Evolutionary conservation across 2,113 vertebrate genomes (phyloP).

Genomic region (Equus quagga): DNA sequence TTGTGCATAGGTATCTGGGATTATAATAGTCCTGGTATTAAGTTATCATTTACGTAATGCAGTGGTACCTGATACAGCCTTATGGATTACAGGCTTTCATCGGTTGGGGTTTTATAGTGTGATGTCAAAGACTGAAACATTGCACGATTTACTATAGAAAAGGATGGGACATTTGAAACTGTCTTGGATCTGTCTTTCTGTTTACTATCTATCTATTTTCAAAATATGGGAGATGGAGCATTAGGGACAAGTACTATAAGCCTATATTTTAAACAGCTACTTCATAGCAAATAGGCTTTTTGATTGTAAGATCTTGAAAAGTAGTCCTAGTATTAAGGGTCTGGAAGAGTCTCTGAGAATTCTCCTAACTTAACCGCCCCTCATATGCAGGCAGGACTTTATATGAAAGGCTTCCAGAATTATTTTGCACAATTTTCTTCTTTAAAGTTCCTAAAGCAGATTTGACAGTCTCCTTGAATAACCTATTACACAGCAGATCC

Average conservation of each 20-base stretch:
- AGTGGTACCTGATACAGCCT: neutral
- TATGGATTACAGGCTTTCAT: neutral
- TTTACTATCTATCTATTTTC: neutral
- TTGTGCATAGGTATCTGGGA: neutral
- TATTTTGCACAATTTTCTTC: slow-evolving; percentile 18
- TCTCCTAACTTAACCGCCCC: neutral
- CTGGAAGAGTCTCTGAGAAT: neutral
- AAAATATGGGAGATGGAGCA: neutral
- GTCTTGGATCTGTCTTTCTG: neutral
- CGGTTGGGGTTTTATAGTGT: neutral
- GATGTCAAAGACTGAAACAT: neutral
- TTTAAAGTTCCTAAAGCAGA: neutral
- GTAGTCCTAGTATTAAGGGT: neutral
- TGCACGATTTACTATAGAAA: neutral
- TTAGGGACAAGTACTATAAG: neutral
- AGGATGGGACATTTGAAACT: neutral
- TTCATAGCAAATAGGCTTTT: neutral
- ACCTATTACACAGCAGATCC: neutral
- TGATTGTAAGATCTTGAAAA: neutral
- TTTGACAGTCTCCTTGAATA: slow-evolving; percentile 1
- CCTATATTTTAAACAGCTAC: neutral
- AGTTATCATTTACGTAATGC: neutral
- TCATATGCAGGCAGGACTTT: neutral
- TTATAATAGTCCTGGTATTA: neutral
- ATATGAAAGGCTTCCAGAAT: neutral